Conservation (phyloP, 2,888 invertebrate genomes). For the Trichopoda pennipes region DNA sequence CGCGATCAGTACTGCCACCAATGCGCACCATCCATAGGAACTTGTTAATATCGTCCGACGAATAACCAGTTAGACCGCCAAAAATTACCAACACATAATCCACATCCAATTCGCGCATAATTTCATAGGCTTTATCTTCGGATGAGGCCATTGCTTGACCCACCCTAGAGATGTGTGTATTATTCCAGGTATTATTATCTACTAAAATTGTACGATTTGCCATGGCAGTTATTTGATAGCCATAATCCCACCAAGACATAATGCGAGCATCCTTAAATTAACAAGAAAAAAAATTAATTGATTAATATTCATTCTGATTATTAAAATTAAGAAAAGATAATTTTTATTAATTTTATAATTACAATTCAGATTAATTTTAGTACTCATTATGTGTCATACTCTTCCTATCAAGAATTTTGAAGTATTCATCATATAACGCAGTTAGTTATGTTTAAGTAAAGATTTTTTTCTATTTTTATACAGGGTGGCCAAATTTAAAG, state of each 20-base stretch:
- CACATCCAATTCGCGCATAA: constrained; percentile 98
- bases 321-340: neutral
- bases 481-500: too few relatives aligned
- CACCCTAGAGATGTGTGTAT: constrained; percentile 98
- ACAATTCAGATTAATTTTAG: constrained; percentile 73
- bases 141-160: constrained; percentile 99
- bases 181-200: constrained; percentile 99
- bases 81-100: constrained; percentile 99
- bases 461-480: neutral
- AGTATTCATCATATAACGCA: constrained; percentile 75
- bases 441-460: neutral
- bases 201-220: constrained; percentile 98
- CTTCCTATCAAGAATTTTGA: constrained; percentile 80
- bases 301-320: neutral
- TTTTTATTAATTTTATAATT: neutral
- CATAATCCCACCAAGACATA: constrained; percentile 99
- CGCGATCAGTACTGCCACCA: constrained; percentile 97
- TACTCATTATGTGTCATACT: constrained; percentile 80
- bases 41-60: constrained; percentile 99
- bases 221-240: constrained; percentile 99
- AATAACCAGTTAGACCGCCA: constrained; percentile 99
- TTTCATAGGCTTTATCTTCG: constrained; percentile 98
- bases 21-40: constrained; percentile 99
- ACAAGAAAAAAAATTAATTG: neutral
- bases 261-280: constrained; percentile 91